Evolutionary conservation across 1,140 invertebrate species (phyloP).

Genomic region (Eriocheir sinensis): DNA sequence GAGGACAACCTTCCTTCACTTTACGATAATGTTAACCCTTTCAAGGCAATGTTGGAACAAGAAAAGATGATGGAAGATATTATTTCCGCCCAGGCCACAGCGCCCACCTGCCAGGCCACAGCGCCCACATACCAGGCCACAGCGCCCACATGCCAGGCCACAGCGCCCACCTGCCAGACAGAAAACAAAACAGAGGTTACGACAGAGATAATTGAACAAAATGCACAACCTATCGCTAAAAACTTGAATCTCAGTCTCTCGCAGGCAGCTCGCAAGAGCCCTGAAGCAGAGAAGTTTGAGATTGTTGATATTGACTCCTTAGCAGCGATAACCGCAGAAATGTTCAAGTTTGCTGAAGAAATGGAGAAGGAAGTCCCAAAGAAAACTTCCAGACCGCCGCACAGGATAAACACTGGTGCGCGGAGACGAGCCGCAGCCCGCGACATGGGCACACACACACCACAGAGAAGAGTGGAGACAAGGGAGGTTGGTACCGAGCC

Average conservation of each 20-base stretch:
- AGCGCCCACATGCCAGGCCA: background rate
- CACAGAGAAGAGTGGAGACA: slow-evolving; percentile 32
- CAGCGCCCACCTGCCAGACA: background rate
- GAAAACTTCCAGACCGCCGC: background rate
- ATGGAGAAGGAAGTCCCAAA: slow-evolving; percentile 29
- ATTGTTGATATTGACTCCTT: slow-evolving; percentile 61
- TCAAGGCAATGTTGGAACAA: slow-evolving; percentile 59
- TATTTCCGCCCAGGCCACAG: background rate
- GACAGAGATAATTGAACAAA: too few species aligned
- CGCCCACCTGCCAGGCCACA: background rate
- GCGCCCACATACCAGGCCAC: background rate
- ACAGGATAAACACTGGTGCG: background rate
- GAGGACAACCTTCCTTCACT: slow-evolving; percentile 65
- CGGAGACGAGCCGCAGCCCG: too few species aligned
- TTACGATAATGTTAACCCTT: slow-evolving; percentile 77
- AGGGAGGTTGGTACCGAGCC: slow-evolving; percentile 67
- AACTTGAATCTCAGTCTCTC: slow-evolving; percentile 51
- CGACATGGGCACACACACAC: background rate
- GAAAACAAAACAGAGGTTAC: too few species aligned
- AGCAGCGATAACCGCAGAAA: slow-evolving; percentile 68
- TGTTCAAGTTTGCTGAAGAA: slow-evolving; percentile 66
- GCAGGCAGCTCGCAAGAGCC: slow-evolving; percentile 77
- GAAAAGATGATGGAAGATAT: background rate
- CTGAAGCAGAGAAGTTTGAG: slow-evolving; percentile 66
- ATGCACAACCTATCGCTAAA: too few species aligned